phyloP scores from a whole-genome alignment of 1,140 invertebrate species.

The Eurosta solidaginis region DNA sequence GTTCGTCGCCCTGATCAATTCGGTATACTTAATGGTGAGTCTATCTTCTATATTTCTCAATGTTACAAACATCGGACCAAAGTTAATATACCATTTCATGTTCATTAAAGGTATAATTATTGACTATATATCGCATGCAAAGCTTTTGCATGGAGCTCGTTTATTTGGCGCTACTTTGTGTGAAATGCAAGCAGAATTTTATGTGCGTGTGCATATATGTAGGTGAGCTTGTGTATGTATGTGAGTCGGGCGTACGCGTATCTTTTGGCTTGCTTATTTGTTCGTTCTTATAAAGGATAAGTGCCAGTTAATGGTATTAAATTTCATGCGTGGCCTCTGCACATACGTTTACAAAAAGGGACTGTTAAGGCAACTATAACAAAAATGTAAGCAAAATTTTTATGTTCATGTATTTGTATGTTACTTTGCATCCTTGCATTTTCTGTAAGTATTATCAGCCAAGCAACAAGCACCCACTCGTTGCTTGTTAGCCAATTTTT shows the following conservation, averaged over 20 bases:
- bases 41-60: no score
- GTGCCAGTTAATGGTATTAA: slow-evolving; percentile 28
- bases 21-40: no score
- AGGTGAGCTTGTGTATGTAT: background rate
- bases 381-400: background rate
- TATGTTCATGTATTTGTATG: background rate
- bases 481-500: background rate
- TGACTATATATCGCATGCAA: no score
- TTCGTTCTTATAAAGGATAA: slow-evolving; percentile 23
- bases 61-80: no score
- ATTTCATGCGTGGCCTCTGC: slow-evolving; percentile 17
- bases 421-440: slow-evolving; percentile 6
- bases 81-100: no score
- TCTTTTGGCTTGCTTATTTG: slow-evolving; percentile 23
- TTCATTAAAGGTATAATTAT: no score
- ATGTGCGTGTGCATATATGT: background rate
- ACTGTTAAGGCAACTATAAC: background rate
- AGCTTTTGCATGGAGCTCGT: background rate
- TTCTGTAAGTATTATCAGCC: slow-evolving; percentile 10
- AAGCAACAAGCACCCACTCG: background rate
- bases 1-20: no score
- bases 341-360: no score
- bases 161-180: slow-evolving; percentile 7
- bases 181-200: background rate
- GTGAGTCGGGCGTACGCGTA: background rate